Evolutionary conservation across 2,888 invertebrate species (phyloP), one percentile per base, ranked within the genome.

Genomic region (Ichneumon xanthorius): DNA sequence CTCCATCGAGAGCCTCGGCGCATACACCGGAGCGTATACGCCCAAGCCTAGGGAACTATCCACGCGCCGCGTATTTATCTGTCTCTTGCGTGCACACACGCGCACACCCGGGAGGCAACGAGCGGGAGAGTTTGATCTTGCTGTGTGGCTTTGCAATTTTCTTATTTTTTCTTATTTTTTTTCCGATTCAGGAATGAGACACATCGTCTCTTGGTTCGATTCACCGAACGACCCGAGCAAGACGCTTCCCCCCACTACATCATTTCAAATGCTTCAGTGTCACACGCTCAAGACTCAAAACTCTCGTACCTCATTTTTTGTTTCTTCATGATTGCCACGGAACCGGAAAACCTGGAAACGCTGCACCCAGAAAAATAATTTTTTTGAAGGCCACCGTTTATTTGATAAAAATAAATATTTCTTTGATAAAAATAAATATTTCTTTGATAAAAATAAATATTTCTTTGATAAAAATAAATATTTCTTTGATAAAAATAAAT

Each of bases 1-100:
- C 88, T 80, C 76, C 88, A 86, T 87, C 82, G 82, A 84, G 81
- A 53, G 71, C 80, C 85, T 78, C 80, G 84, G 84, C 85, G 84
- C 85, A 87, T 87, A 73, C 58, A 85, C 68, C 82, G 71, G 53
- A 86, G 68, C 81, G 78, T 84, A 86, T 87, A 85, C 83, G 87
- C 80, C 77, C 77, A 83, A 67, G 78, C 75, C 48, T 77, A 77
- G 58, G 6, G 70, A 76, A 14, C 45, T 70, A 71, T 76, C 65
- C 11, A 30, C 45, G n/a, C 73, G 68, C 79, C 45, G 70, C 73
- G 73, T 85, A 81, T 78, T 81, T 81, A 84, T 84, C 81, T 48
- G 26, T 61, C 61, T 61, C 61, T 33, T 53, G n/a, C 53, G 71
- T 14, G 45, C 45, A 14, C 45, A 45, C 45, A 30, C 72, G 55